A percentile compares a stretch with the other conserved stretches of the same genome.
These are phyloP conservation scores for Agrotis clavis DNA, from an alignment of 2,888 invertebrate species.

Conservation along the genomic window DNA sequence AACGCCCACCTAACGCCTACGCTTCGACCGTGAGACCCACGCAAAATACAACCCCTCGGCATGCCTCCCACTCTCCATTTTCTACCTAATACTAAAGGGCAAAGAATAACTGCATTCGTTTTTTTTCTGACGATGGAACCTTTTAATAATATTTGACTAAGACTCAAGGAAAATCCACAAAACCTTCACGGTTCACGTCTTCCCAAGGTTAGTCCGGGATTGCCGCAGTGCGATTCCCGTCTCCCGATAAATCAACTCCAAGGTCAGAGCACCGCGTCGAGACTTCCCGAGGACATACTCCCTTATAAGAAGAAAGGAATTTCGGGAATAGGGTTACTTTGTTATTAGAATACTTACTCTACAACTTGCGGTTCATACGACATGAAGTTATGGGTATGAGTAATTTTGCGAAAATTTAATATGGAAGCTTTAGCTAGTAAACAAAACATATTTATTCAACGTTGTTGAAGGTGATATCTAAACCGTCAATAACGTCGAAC, in stretches of 20 bases:
- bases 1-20: constrained; percentile 69
- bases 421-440: not conserved
- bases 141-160: constrained; percentile 10
- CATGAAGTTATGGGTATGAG: constrained; percentile 14
- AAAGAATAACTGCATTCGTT: constrained; percentile 7
- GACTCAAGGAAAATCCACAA: constrained; percentile 35
- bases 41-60: constrained; percentile 43
- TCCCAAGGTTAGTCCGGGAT: constrained; percentile 73
- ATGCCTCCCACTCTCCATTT: constrained; percentile 31
- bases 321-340: constrained; percentile 30
- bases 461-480: too few species aligned
- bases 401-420: not conserved
- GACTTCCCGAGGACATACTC: constrained; percentile 67
- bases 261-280: constrained; percentile 71
- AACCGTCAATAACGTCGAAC: too few species aligned
- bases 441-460: too few species aligned
- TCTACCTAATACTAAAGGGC: constrained; percentile 27
- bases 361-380: constrained; percentile 11
- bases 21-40: constrained; percentile 53
- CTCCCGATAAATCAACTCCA: constrained; percentile 77
- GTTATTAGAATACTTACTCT: constrained; percentile 30
- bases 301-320: constrained; percentile 42
- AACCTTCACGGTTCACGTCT: constrained; percentile 19
- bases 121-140: not conserved
- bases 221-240: constrained; percentile 82